A percentile compares a stretch with the other conserved stretches of the same genome.
Evolutionary conservation across 2,797 vertebrate species (phyloP).

Genomic region (Helicolenus hilgendorfi): DNA sequence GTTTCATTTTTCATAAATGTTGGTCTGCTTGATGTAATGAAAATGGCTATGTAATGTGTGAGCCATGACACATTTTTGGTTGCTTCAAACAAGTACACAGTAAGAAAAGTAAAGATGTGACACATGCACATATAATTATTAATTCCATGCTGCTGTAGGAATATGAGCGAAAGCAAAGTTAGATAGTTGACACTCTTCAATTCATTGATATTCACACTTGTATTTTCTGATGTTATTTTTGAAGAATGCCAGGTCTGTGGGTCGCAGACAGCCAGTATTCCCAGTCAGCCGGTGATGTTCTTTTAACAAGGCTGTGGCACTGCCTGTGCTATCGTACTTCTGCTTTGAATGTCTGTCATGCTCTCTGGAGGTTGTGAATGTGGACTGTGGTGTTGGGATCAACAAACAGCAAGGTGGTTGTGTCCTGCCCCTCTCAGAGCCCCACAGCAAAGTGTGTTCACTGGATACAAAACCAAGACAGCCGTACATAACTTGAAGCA

Average conservation of each 20-base stretch:
- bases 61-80: background rate
- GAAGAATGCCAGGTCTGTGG: background rate
- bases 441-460: background rate
- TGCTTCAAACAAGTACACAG: background rate
- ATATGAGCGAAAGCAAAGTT: background rate
- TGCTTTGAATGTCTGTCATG: constrained; percentile 35
- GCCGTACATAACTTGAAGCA: background rate
- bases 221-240: constrained; percentile 9
- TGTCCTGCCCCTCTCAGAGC: background rate
- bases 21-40: background rate
- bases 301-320: constrained; percentile 1
- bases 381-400: constrained; percentile 9
- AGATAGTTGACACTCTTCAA: background rate
- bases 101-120: background rate
- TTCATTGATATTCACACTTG: background rate
- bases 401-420: constrained; percentile 18
- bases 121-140: background rate
- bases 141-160: background rate
- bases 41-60: background rate
- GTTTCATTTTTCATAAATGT: background rate
- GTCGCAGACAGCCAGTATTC: background rate
- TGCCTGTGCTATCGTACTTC: background rate
- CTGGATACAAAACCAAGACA: background rate
- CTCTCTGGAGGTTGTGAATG: constrained; percentile 20
- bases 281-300: constrained; percentile 2